phyloP scores from a whole-genome alignment of 1,140 invertebrate species.

The Paralvinella palmiformis region DNA sequence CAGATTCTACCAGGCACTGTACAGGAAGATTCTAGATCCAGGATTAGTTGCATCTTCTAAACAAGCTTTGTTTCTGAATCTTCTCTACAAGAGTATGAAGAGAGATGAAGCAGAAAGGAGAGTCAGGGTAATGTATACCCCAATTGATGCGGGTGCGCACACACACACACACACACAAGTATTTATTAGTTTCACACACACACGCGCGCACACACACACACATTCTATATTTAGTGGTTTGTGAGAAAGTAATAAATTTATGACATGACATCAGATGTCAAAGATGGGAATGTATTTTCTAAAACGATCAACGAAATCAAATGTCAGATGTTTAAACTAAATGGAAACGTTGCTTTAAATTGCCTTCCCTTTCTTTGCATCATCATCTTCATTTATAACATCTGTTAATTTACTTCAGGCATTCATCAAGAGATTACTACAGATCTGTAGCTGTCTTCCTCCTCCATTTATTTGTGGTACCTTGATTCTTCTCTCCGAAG shows the following conservation, averaged over 20 bases:
- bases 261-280: too few species aligned
- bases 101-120: slow-evolving; percentile 67
- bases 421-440: slow-evolving; percentile 84
- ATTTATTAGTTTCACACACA: too few species aligned
- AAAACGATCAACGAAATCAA: too few species aligned
- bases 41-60: slow-evolving; percentile 67
- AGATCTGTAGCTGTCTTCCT: slow-evolving; percentile 59
- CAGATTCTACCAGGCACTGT: slow-evolving; percentile 84
- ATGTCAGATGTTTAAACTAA: too few species aligned
- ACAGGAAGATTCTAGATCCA: slow-evolving; percentile 75
- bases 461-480: slow-evolving; percentile 66
- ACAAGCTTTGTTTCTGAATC: slow-evolving; percentile 76
- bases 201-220: too few species aligned
- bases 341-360: too few species aligned
- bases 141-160: not conserved
- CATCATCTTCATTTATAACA: not conserved
- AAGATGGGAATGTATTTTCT: too few species aligned
- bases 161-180: not conserved
- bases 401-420: slow-evolving; percentile 50
- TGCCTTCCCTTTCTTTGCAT: too few species aligned
- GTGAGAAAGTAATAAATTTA: too few species aligned
- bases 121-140: slow-evolving; percentile 56
- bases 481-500: slow-evolving; percentile 72
- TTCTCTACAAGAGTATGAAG: slow-evolving; percentile 78
- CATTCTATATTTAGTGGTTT: too few species aligned